Evolutionary conservation across 2,888 invertebrate species (phyloP).

Genomic region (Onthophagus sagittarius): DNA sequence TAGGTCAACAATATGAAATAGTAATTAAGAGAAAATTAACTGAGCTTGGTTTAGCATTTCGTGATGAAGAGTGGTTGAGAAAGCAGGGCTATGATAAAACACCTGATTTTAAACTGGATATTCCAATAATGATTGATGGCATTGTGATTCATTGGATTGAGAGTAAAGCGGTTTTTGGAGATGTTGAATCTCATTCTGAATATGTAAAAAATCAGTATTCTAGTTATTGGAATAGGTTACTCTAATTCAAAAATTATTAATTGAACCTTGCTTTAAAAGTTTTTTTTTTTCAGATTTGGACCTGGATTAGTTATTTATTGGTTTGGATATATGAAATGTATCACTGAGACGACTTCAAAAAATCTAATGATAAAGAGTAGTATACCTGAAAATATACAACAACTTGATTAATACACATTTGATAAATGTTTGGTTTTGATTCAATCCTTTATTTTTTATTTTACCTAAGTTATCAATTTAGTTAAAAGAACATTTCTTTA

Average conservation of each 20-base stretch:
- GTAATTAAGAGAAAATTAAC: slow-evolving; percentile 62
- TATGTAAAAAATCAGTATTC: slow-evolving; percentile 81
- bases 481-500: no score
- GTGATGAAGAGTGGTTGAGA: slow-evolving; percentile 76
- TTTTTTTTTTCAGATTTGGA: slow-evolving; percentile 65
- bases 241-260: not conserved
- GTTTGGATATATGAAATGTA: slow-evolving; percentile 78
- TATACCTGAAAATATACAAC: slow-evolving; percentile 56
- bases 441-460: not conserved
- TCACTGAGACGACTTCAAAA: slow-evolving; percentile 50
- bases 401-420: not conserved
- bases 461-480: no score
- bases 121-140: slow-evolving; percentile 82
- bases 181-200: slow-evolving; percentile 72
- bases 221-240: slow-evolving; percentile 81
- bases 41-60: slow-evolving; percentile 58
- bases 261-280: slow-evolving; percentile 8
- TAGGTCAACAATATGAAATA: slow-evolving; percentile 84
- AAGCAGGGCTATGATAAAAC: slow-evolving; percentile 90
- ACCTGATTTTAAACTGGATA: slow-evolving; percentile 86
- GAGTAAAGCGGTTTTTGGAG: slow-evolving; percentile 94
- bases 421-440: not conserved
- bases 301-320: slow-evolving; percentile 93
- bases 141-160: slow-evolving; percentile 92
- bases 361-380: slow-evolving; percentile 58